Conservation (phyloP, 1,140 invertebrate species). For the Nasonia longicornis region DNA sequence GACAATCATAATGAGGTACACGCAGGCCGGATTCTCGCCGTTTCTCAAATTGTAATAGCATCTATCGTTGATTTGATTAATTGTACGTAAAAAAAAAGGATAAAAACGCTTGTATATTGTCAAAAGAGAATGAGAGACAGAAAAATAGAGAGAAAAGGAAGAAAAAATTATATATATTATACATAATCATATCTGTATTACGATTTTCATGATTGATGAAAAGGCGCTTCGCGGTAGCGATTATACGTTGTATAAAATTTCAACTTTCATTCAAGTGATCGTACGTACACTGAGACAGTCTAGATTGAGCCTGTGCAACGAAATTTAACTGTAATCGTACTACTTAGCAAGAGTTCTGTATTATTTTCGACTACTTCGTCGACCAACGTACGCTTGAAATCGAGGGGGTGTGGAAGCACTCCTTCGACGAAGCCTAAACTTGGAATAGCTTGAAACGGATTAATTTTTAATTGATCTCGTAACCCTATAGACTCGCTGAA, state of each 20-base stretch:
- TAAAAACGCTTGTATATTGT: conserved; percentile 38
- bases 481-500: background rate
- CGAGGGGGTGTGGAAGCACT: background rate
- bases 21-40: conserved; percentile 46
- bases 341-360: too few relatives aligned
- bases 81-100: conserved; percentile 25
- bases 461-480: background rate
- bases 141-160: background rate
- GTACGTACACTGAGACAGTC: background rate
- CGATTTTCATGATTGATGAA: background rate
- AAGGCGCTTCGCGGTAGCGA: background rate
- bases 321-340: conserved; percentile 10
- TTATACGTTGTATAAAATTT: background rate
- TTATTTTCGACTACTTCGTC: conserved; percentile 12
- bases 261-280: background rate
- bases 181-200: conserved; percentile 6
- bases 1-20: conserved; percentile 64
- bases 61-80: conserved; percentile 55
- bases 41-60: conserved; percentile 46
- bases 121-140: background rate
- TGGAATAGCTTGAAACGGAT: background rate
- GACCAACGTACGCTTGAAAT: background rate
- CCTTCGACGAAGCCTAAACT: background rate
- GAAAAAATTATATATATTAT: conserved; percentile 22
- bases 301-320: conserved; percentile 36